phyloP scores from a whole-genome alignment of 2,888 invertebrate genomes.

The Phortica okadai region DNA sequence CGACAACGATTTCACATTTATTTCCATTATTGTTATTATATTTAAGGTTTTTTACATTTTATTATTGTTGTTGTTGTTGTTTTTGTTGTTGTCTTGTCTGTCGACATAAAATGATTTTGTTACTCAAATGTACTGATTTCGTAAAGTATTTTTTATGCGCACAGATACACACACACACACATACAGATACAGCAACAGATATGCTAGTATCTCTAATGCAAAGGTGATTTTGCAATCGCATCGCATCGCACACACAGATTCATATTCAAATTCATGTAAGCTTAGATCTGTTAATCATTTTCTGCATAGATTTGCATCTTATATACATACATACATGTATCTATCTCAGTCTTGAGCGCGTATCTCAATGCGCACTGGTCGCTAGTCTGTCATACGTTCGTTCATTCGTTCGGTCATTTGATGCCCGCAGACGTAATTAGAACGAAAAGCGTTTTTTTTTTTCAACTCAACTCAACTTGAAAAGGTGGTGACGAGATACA shows the following conservation, averaged over 20 bases:
- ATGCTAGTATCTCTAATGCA: slow-evolving; percentile 5
- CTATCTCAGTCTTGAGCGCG: not conserved
- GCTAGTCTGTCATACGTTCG: too few species aligned
- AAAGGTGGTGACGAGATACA: too few species aligned
- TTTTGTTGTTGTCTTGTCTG: not conserved
- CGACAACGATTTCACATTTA: slow-evolving; percentile 25
- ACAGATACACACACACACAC: not conserved
- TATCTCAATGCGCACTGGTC: not conserved
- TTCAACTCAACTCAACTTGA: too few species aligned
- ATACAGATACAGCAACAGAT: not conserved
- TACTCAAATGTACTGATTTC: slow-evolving; percentile 28
- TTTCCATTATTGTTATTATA: slow-evolving; percentile 30
- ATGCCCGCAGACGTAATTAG: slow-evolving; percentile 30
- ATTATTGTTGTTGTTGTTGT: not conserved
- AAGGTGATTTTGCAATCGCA: slow-evolving; percentile 20
- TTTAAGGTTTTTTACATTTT: slow-evolving; percentile 11
- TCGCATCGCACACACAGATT: not conserved
- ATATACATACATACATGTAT: not conserved
- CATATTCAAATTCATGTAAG: not conserved
- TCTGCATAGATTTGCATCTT: slow-evolving; percentile 4
- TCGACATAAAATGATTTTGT: slow-evolving; percentile 28
- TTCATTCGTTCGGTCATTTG: slow-evolving; percentile 3
- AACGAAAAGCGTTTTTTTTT: slow-evolving; percentile 19
- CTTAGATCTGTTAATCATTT: slow-evolving; percentile 4
- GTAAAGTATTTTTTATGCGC: slow-evolving; percentile 10